Conservation (phyloP, 2,888 invertebrate genomes). For the Clanis bilineata region DNA sequence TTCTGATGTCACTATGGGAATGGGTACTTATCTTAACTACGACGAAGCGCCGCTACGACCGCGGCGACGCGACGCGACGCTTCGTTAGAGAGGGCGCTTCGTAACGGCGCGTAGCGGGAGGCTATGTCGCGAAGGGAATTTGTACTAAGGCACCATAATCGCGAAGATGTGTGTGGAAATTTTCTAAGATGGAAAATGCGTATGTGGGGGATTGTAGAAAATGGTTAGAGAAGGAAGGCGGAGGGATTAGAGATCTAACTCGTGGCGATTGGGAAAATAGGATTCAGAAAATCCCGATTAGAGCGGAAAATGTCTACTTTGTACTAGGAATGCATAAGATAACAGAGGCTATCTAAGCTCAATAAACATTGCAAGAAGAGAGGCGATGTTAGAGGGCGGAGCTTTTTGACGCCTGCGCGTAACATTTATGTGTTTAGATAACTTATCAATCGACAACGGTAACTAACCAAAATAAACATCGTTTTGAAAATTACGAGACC, state of each 20-base stretch:
- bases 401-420: slow-evolving; percentile 40
- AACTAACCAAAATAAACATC: neutral
- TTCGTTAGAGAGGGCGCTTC: neutral
- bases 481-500: neutral
- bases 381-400: slow-evolving; percentile 50
- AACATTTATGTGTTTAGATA: neutral
- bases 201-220: slow-evolving; percentile 29
- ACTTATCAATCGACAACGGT: neutral
- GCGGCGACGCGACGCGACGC: neutral
- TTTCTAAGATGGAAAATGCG: slow-evolving; percentile 20
- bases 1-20: too few species aligned
- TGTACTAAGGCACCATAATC: slow-evolving; percentile 50
- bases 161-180: slow-evolving; percentile 19
- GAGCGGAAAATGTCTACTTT: slow-evolving; percentile 80
- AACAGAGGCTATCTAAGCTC: slow-evolving; percentile 26
- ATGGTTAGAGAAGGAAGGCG: slow-evolving; percentile 26
- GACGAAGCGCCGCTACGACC: too few species aligned
- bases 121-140: slow-evolving; percentile 43
- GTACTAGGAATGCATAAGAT: slow-evolving; percentile 61
- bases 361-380: slow-evolving; percentile 49
- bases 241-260: slow-evolving; percentile 67
- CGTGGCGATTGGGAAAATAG: slow-evolving; percentile 59
- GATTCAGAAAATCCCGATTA: slow-evolving; percentile 79
- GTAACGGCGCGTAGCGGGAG: slow-evolving; percentile 35
- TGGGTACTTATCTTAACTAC: too few species aligned